Evolutionary conservation across 2,797 vertebrate genomes (phyloP).

Genomic region (Taenioides sp.): DNA sequence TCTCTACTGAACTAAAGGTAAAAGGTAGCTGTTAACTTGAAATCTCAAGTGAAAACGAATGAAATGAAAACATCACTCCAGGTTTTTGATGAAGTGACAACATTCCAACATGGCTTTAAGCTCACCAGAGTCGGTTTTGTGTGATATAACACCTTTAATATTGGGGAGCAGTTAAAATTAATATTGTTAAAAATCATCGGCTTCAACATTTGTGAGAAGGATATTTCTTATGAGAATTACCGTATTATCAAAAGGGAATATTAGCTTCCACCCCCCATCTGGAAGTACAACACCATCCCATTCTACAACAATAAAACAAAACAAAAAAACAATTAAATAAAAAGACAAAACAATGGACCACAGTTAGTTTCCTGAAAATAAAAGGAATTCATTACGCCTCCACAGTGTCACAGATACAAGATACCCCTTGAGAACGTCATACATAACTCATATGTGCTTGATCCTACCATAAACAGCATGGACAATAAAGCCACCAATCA

Average conservation of each 20-base stretch:
- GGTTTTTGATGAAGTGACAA: too few species aligned
- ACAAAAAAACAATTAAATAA: too few species aligned
- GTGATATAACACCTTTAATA: too few species aligned
- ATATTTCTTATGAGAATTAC: not conserved
- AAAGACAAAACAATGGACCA: not conserved
- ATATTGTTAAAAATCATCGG: not conserved
- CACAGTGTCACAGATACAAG: too few species aligned
- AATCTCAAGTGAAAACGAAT: too few species aligned
- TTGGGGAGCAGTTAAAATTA: too few species aligned
- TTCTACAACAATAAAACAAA: too few species aligned
- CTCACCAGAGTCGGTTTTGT: too few species aligned
- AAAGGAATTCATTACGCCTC: not conserved
- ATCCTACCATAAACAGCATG: constrained; percentile 38
- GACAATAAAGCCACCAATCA: constrained; percentile 54
- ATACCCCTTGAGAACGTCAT: not conserved
- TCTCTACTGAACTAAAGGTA: too few species aligned
- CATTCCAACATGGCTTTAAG: too few species aligned
- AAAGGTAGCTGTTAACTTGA: too few species aligned
- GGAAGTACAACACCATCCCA: not conserved
- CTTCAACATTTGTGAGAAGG: not conserved
- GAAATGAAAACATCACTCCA: too few species aligned
- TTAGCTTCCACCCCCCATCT: not conserved
- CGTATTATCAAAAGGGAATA: not conserved
- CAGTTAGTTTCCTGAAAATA: not conserved
- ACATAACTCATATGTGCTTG: constrained; percentile 14